phyloP scores from a whole-genome alignment of 2,797 vertebrate species.

The Antrozous pallidus region DNA sequence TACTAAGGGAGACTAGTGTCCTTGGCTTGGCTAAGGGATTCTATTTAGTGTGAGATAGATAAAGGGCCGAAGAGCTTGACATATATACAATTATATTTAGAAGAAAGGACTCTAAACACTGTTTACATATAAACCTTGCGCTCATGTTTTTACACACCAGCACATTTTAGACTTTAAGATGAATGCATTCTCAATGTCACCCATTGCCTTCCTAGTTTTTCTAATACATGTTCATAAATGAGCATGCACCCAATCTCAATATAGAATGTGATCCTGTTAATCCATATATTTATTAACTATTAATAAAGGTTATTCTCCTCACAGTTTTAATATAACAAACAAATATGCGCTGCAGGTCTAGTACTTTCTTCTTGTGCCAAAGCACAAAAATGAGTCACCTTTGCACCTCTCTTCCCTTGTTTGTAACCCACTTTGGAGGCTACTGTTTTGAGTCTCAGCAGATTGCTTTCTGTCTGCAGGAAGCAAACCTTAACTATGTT shows the following conservation, averaged over 20 bases:
- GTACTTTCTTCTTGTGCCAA: not conserved
- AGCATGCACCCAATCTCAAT: not conserved
- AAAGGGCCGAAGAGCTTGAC: not conserved
- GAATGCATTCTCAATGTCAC: not conserved
- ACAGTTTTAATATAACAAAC: not conserved
- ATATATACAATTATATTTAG: not conserved
- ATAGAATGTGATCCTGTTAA: not conserved
- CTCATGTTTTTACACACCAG: not conserved
- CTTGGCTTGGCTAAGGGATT: not conserved
- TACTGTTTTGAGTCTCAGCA: not conserved
- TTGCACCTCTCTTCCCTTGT: not conserved
- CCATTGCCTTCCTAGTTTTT: not conserved
- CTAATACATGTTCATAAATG: not conserved
- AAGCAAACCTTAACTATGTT: not conserved
- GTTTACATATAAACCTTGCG: not conserved
- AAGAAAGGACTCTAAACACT: not conserved
- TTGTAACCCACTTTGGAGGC: not conserved
- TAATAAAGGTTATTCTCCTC: not conserved
- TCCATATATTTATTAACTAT: not conserved
- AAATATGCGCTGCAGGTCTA: not conserved
- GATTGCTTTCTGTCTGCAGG: not conserved
- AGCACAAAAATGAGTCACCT: not conserved
- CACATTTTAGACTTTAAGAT: not conserved
- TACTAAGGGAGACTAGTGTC: not conserved
- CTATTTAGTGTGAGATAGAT: not conserved